Base-by-base conservation (phyloP, 2,113 vertebrate species). In the Syrmaticus mikado region DNA sequence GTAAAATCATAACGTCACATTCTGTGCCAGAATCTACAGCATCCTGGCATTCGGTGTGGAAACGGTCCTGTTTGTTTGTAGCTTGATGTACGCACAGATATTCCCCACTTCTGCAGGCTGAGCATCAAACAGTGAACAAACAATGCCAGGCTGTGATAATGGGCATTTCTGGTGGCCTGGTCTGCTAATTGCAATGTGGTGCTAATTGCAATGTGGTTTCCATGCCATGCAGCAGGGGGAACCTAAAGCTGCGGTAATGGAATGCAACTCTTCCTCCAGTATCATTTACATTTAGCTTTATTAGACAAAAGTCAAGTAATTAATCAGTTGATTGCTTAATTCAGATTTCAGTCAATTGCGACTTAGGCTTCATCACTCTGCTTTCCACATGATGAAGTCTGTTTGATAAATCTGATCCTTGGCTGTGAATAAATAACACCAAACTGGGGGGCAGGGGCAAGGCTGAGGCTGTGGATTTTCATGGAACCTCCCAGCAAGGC, bases 291-390 rank as follows among this genome's bases (percentile, higher is more conserved):
- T 93, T 93, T 95, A 80, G 94, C 91, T 89, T 95, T 96, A 97
- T 96, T 97, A 97, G 73, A 92, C 89, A 92, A 88, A 95, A 94
- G 87, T 40, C 88, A 96, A 96, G 88, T 92, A 93, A 95, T 97
- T 96, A 93, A 96, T 97, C 94, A 96, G 88, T 92, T 74, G 58
- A 97, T 92, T 93, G 80, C 91, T 95, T 96, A 92, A 92, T 93
- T 94, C 41, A 92, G 88, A 94, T 70, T 73, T 32, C 78, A 93
- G 70, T 92, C 90, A 36, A 16, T 89, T 75, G 75, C 85, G 90
- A 61, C 67, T 87, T 85, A 82, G 72, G 67, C 27, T 91, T 95
- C 73, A 72, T 94, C 76, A 10, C 75, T 95, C 11, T 78, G 77
- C 84, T 96, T 92, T 96, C 89, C 89, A 93, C 77, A 77, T 58